Conservation (phyloP, 2,888 invertebrate genomes). For the Caenorhabditis sinica region DNA sequence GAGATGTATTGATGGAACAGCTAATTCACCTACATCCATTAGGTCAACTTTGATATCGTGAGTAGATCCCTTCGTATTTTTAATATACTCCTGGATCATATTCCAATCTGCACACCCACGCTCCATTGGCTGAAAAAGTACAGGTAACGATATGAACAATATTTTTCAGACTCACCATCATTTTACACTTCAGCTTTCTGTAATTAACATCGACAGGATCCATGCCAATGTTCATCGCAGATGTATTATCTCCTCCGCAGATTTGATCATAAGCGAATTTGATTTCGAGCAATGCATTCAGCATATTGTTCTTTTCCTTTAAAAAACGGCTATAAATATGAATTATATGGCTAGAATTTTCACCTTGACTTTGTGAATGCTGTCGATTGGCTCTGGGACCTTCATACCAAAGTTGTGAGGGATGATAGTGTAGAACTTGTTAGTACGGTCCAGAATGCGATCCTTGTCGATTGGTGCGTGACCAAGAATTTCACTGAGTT, state of each 20-base stretch:
- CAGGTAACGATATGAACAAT: not conserved
- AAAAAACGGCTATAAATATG: constrained; percentile 61
- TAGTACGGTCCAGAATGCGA: constrained; percentile 58
- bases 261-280: constrained; percentile 95
- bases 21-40: constrained; percentile 85
- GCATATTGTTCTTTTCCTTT: constrained; percentile 90
- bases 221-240: constrained; percentile 75
- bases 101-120: constrained; percentile 88
- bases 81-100: constrained; percentile 89
- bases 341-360: not conserved
- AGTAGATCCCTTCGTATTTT: constrained; percentile 94
- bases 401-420: constrained; percentile 95
- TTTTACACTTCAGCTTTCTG: constrained; percentile 90
- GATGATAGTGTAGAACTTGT: constrained; percentile 92
- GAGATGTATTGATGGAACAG: not conserved
- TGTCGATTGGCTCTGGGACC: constrained; percentile 90
- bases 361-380: constrained; percentile 88
- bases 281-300: constrained; percentile 94
- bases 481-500: constrained; percentile 54
- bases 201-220: constrained; percentile 92
- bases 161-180: constrained; percentile 85
- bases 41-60: constrained; percentile 90
- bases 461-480: not conserved
- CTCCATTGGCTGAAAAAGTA: constrained; percentile 65
- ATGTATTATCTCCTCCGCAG: constrained; percentile 37